Percentiles rank a stretch among this genome's conserved stretches.
Evolutionary conservation across 2,113 vertebrate species (phyloP).

Genomic region (Ornithorhynchus anatinus): DNA sequence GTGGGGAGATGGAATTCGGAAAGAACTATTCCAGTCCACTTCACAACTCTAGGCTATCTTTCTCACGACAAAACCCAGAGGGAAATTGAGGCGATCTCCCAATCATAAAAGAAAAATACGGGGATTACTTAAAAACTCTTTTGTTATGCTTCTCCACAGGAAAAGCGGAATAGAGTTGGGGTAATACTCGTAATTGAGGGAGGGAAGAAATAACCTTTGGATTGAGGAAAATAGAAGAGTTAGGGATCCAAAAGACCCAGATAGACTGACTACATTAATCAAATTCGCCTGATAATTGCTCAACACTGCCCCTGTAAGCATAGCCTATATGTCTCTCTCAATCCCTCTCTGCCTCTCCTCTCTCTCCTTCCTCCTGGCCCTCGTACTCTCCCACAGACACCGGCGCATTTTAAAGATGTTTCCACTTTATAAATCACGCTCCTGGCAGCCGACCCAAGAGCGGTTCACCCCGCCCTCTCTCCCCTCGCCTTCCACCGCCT

Average conservation of each 20-base stretch:
- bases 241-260: conserved; percentile 4
- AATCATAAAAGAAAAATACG: too few species aligned
- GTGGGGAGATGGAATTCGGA: too few species aligned
- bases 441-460: conserved; percentile 67
- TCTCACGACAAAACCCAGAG: too few species aligned
- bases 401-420: conserved; percentile 80
- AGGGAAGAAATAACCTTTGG: too few species aligned
- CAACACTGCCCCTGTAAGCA: not conserved
- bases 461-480: conserved; percentile 33
- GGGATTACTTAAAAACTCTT: too few species aligned
- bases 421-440: conserved; percentile 82
- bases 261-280: not conserved
- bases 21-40: too few species aligned
- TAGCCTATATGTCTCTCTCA: not conserved
- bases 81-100: too few species aligned
- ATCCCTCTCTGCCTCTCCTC: not conserved
- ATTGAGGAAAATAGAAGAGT: too few species aligned
- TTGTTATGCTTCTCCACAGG: too few species aligned
- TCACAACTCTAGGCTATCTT: too few species aligned
- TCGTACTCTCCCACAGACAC: conserved; percentile 64
- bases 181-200: too few species aligned
- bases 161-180: too few species aligned
- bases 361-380: conserved; percentile 15
- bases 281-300: not conserved
- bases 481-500: conserved; percentile 36